Evolutionary conservation across 2,888 invertebrate species (phyloP).

Genomic region (Quadroppia sp.): DNA sequence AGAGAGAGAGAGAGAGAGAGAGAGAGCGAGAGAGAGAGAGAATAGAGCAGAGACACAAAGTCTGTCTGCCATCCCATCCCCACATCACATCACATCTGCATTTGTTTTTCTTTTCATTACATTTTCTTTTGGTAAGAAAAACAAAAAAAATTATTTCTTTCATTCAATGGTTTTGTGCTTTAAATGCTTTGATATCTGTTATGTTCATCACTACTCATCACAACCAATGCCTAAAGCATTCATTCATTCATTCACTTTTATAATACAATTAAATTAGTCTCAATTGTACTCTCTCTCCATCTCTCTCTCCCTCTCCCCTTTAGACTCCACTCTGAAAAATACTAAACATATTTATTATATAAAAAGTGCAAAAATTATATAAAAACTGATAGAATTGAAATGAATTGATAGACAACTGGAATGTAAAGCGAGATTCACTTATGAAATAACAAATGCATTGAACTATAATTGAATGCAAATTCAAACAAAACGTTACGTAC

Average conservation of each 20-base stretch:
- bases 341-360: no score
- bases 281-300: neutral
- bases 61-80: no score
- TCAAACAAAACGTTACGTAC: no score
- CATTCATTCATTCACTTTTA: slow-evolving; percentile 1
- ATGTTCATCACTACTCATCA: neutral
- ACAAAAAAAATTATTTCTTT: neutral
- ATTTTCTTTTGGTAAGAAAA: neutral
- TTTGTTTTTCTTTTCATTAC: neutral
- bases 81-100: neutral
- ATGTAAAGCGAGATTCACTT: no score
- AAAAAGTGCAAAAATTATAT: no score
- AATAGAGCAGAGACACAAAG: no score
- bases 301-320: neutral
- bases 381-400: no score
- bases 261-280: neutral
- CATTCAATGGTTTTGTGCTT: neutral
- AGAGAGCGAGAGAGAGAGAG: no score
- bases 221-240: neutral
- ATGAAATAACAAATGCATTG: neutral
- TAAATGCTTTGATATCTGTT: slow-evolving; percentile 2
- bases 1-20: no score
- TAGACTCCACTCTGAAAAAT: no score
- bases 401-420: no score
- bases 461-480: slow-evolving; percentile 1